Percentiles rank a stretch among this genome's conserved stretches.
Evolutionary conservation across 92 coral and sea anemone species (phyloP).

Genomic region (Bergia sp.): DNA sequence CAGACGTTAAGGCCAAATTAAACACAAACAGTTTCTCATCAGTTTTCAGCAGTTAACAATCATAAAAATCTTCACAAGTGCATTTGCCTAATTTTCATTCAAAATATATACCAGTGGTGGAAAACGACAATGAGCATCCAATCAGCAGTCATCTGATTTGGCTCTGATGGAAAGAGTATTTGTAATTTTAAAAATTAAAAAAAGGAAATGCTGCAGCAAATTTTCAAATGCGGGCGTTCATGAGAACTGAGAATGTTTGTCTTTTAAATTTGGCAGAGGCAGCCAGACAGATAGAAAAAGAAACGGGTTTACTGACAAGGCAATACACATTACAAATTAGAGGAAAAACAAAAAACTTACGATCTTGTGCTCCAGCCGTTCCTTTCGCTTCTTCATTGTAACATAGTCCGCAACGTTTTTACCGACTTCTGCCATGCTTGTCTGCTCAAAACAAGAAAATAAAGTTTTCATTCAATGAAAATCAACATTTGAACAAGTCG

Average conservation of each 20-base stretch:
- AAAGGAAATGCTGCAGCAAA: too few relatives aligned
- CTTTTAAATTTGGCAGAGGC: not conserved
- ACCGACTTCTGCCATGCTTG: constrained; percentile 16
- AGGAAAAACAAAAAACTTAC: constrained; percentile 44
- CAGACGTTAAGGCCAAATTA: not conserved
- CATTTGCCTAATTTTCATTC: too few relatives aligned
- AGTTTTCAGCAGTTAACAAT: too few relatives aligned
- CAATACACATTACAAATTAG: not conserved
- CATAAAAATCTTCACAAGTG: too few relatives aligned
- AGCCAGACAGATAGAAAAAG: not conserved
- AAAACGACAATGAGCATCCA: too few relatives aligned
- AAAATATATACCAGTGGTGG: too few relatives aligned
- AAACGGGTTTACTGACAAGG: not conserved
- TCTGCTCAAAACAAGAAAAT: constrained; percentile 24
- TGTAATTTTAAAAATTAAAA: too few relatives aligned
- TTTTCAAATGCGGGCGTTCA: too few relatives aligned
- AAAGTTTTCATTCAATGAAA: not conserved
- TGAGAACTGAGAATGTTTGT: too few relatives aligned
- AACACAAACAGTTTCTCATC: too few relatives aligned
- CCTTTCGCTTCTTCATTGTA: constrained; percentile 82
- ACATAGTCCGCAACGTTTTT: constrained; percentile 67
- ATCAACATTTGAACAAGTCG: not conserved
- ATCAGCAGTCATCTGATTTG: too few relatives aligned
- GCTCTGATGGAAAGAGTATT: too few relatives aligned
- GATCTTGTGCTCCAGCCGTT: constrained; percentile 86